Evolutionary conservation across 2,797 vertebrate species (phyloP).

Genomic region (Benthosema pterotum): DNA sequence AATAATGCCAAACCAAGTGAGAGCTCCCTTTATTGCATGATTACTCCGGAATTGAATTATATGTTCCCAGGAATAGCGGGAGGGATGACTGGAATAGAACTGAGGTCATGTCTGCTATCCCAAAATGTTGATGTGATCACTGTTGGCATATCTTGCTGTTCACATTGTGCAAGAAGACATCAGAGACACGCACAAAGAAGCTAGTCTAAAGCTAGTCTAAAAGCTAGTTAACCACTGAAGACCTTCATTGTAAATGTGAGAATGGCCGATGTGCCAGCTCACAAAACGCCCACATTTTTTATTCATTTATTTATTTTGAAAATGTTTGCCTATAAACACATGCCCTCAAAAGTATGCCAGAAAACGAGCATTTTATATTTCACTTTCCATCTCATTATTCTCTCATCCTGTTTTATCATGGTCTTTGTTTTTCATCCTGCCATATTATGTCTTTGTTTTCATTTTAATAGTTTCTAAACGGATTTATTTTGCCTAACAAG

Average conservation of each 20-base stretch:
- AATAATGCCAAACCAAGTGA: constrained; percentile 56
- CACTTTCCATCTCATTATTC: constrained; percentile 13
- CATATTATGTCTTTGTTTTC: constrained; percentile 25
- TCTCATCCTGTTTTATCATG: constrained; percentile 5
- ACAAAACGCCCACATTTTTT: too few species aligned
- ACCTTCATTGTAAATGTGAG: too few species aligned
- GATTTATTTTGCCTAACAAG: constrained; percentile 31
- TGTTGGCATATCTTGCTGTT: neutral
- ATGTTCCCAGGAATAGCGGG: constrained; percentile 58
- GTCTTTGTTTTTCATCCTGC: neutral
- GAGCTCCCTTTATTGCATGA: constrained; percentile 43
- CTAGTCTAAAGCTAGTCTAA: neutral
- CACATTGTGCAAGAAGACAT: constrained; percentile 4
- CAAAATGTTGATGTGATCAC: neutral
- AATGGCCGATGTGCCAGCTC: too few species aligned
- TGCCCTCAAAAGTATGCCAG: too few species aligned
- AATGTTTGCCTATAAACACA: too few species aligned
- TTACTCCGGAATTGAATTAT: constrained; percentile 59
- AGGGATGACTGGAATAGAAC: constrained; percentile 31
- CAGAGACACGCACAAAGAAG: constrained; percentile 3
- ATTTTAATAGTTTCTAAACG: constrained; percentile 38
- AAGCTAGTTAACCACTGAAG: too few species aligned
- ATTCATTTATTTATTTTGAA: too few species aligned
- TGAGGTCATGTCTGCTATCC: constrained; percentile 26
- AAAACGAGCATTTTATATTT: neutral